Evolutionary conservation across 2,888 invertebrate genomes (phyloP).

Genomic region (Bimastos eiseni): DNA sequence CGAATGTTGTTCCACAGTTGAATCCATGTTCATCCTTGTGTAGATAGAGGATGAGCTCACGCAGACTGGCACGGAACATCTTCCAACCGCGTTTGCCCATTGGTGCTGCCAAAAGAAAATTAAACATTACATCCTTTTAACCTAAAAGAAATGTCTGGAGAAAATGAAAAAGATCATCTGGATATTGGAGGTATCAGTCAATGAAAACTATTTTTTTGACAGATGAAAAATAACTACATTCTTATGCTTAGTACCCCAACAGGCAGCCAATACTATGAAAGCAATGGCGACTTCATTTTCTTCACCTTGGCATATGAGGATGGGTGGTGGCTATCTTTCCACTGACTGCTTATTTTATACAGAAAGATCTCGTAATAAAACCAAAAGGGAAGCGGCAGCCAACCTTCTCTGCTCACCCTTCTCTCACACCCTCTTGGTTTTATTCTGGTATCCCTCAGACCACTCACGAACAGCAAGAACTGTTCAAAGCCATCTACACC

Average conservation of each 20-base stretch:
- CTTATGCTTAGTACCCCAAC: neutral
- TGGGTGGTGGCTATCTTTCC: neutral
- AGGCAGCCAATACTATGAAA: neutral
- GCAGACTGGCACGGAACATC: constrained; percentile 94
- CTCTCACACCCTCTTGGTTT: too few relatives aligned
- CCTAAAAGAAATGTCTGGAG: neutral
- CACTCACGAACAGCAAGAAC: too few relatives aligned
- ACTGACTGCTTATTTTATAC: neutral
- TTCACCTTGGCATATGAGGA: neutral
- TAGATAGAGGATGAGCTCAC: constrained; percentile 91
- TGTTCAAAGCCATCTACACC: too few relatives aligned
- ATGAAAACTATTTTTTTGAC: too few relatives aligned
- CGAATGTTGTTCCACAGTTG: constrained; percentile 50
- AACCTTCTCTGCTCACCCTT: too few relatives aligned
- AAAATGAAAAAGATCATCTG: neutral
- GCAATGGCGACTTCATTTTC: neutral
- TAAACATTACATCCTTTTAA: neutral
- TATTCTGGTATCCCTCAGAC: too few relatives aligned
- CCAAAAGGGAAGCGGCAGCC: too few relatives aligned
- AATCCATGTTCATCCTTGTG: constrained; percentile 71
- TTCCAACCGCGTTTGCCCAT: constrained; percentile 98
- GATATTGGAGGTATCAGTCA: neutral
- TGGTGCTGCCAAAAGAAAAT: constrained; percentile 61
- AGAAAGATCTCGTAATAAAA: neutral
- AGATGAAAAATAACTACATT: neutral